A percentile compares a stretch with the other conserved stretches of the same genome.
These are phyloP conservation scores for Rhinophrynus dorsalis DNA, from an alignment of 2,797 vertebrate genomes.

Conservation along the genomic window DNA sequence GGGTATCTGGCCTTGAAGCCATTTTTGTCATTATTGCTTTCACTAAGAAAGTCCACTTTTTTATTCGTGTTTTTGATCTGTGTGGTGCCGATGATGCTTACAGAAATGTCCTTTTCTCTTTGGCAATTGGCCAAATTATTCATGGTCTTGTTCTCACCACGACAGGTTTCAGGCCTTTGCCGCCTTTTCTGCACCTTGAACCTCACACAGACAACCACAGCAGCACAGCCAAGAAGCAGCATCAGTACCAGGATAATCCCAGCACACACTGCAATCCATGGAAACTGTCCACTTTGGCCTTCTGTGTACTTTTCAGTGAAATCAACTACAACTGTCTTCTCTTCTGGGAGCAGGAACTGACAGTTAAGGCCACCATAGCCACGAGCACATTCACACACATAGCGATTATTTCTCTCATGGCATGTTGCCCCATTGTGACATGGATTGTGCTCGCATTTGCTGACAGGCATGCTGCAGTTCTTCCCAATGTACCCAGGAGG, in stretches of 20 bases:
- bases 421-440: conserved; percentile 97
- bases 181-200: conserved; percentile 83
- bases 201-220: conserved; percentile 83
- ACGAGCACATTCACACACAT: conserved; percentile 87
- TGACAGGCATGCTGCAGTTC: conserved; percentile 88
- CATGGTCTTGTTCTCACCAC: conserved; percentile 92
- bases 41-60: conserved; percentile 90
- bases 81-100: conserved; percentile 80
- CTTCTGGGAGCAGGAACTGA: conserved; percentile 89
- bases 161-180: conserved; percentile 71
- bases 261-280: conserved; percentile 90
- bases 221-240: conserved; percentile 85
- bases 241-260: conserved; percentile 90
- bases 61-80: conserved; percentile 98
- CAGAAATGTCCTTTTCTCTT: conserved; percentile 87
- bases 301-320: conserved; percentile 68
- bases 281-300: conserved; percentile 75
- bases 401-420: conserved; percentile 86
- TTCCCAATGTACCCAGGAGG: conserved; percentile 90
- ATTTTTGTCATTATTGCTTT: conserved; percentile 80
- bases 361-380: conserved; percentile 94
- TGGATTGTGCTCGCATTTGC: conserved; percentile 86
- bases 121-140: conserved; percentile 95
- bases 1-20: conserved; percentile 88
- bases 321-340: conserved; percentile 64